phyloP scores from a whole-genome alignment of 2,888 invertebrate genomes.

The Gryllus longicercus region DNA sequence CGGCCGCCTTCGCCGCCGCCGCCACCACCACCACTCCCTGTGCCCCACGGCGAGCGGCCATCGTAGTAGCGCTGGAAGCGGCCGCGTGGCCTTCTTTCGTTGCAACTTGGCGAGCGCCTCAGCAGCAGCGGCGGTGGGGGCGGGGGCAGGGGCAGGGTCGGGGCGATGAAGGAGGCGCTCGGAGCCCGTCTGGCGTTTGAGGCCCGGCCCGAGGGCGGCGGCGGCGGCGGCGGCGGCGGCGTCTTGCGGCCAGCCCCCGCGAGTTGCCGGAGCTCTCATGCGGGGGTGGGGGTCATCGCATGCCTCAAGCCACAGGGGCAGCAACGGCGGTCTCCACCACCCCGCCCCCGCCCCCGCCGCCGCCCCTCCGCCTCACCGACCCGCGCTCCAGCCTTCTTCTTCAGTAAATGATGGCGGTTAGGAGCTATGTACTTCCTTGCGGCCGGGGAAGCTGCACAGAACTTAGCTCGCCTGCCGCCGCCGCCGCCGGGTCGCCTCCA shows the following conservation, averaged over 20 bases:
- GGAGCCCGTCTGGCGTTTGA: background rate
- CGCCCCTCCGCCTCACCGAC: background rate
- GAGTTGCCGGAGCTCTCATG: background rate
- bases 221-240: background rate
- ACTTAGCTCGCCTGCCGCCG: background rate
- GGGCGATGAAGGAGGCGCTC: too few species aligned
- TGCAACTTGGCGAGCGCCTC: background rate
- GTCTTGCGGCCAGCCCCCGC: slow-evolving; percentile 17
- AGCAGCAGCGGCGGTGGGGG: background rate
- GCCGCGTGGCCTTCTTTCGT: background rate
- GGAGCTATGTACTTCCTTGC: slow-evolving; percentile 17
- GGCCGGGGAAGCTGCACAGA: background rate
- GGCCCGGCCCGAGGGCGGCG: background rate
- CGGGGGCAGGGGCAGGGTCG: too few species aligned
- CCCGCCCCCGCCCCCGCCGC: background rate
- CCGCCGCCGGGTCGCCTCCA: background rate
- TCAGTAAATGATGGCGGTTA: slow-evolving; percentile 17
- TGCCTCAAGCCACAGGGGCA: slow-evolving; percentile 8
- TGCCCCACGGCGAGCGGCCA: too few species aligned
- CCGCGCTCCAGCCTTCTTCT: background rate
- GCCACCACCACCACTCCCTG: too few species aligned
- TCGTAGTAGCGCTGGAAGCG: too few species aligned
- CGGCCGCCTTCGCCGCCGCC: too few species aligned
- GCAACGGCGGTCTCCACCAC: background rate
- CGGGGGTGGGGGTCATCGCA: background rate